phyloP scores from a whole-genome alignment of 2,113 vertebrate genomes.

The Percopsis transmontana region DNA sequence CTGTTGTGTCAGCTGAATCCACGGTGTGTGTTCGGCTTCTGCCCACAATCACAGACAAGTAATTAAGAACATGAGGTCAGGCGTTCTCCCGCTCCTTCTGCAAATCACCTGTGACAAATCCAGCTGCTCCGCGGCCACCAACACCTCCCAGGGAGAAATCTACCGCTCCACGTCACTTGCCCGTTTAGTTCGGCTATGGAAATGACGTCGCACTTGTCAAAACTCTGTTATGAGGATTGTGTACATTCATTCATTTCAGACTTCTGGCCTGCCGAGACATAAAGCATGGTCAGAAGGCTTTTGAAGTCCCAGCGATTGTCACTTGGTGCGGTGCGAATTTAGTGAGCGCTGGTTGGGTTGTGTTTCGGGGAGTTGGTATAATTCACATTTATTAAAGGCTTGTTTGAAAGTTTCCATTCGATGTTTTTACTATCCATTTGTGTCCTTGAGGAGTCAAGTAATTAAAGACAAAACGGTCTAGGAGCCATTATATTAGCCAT shows the following conservation, averaged over 20 bases:
- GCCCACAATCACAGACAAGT: constrained; percentile 49
- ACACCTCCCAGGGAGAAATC: constrained; percentile 9
- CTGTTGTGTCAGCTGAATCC: constrained; percentile 41
- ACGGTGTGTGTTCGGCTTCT: constrained; percentile 51
- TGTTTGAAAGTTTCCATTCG: constrained; percentile 42
- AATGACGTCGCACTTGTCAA: constrained; percentile 15
- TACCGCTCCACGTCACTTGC: neutral
- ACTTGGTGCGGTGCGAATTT: constrained; percentile 45
- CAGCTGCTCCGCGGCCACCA: constrained; percentile 6
- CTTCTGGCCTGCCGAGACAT: constrained; percentile 36
- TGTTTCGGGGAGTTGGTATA: neutral
- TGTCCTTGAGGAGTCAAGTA: constrained; percentile 7
- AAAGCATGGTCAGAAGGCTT: constrained; percentile 45
- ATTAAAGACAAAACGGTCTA: too few relatives aligned
- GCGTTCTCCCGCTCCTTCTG: neutral
- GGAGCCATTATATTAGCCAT: too few relatives aligned
- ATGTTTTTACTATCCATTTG: constrained; percentile 52
- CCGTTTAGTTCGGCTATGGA: constrained; percentile 34
- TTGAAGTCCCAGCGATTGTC: constrained; percentile 58
- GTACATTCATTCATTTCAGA: constrained; percentile 58
- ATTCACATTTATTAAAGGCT: constrained; percentile 54
- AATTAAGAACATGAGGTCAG: constrained; percentile 52
- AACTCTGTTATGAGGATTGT: constrained; percentile 43
- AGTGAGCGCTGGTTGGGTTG: constrained; percentile 10
- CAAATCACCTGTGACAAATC: constrained; percentile 8